These are phyloP conservation scores for Porites evermanni DNA, from an alignment of 92 coral and sea anemone genomes.

Conservation along the genomic window DNA sequence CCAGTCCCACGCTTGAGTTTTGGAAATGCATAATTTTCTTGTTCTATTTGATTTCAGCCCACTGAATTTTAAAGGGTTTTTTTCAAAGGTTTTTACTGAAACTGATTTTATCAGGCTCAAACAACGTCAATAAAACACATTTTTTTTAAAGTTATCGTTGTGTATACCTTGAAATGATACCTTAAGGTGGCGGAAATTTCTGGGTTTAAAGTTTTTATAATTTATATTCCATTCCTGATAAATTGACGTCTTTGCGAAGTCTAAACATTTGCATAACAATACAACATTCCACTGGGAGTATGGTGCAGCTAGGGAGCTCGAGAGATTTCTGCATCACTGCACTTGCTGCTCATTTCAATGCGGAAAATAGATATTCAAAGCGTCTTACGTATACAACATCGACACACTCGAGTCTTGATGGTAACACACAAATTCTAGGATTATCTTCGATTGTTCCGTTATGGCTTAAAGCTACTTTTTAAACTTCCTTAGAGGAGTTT, in stretches of 20 bases:
- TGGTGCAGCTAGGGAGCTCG: constrained; percentile 32
- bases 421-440: background rate
- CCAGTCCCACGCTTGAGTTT: too few relatives aligned
- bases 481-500: background rate
- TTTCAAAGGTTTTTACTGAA: too few relatives aligned
- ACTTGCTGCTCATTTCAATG: constrained; percentile 42
- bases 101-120: background rate
- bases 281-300: constrained; percentile 37
- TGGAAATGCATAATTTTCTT: too few relatives aligned
- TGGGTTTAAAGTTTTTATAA: background rate
- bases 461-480: background rate
- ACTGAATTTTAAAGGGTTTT: too few relatives aligned
- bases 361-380: constrained; percentile 19
- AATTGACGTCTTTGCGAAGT: background rate
- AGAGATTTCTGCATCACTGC: constrained; percentile 11
- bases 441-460: background rate
- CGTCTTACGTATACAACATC: constrained; percentile 1
- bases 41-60: too few relatives aligned
- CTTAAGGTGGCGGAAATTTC: background rate
- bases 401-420: background rate
- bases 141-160: background rate
- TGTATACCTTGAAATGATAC: background rate
- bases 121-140: background rate
- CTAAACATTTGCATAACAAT: constrained; percentile 30
- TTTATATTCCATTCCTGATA: background rate